Percentiles rank a stretch among this genome's conserved stretches.
Evolutionary conservation across 2,797 vertebrate genomes (phyloP).

Genomic region (Sebastes minor): DNA sequence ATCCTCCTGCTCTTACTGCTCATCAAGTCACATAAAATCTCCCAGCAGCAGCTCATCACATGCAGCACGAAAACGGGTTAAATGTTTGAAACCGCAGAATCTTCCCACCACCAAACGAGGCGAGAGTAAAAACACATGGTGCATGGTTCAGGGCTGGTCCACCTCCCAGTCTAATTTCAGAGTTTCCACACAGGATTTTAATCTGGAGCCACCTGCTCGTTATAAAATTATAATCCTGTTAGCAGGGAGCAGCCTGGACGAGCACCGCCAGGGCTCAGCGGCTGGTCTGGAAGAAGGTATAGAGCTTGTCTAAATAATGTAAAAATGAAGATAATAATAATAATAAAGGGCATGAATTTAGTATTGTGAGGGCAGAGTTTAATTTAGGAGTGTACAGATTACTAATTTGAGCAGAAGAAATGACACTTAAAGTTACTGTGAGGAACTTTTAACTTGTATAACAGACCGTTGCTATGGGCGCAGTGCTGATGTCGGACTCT

Average conservation of each 20-base stretch:
- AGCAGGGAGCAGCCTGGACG: slow-evolving; percentile 22
- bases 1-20: background rate
- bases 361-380: background rate
- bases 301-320: background rate
- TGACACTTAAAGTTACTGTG: background rate
- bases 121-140: slow-evolving; percentile 8
- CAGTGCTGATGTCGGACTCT: too few relatives aligned
- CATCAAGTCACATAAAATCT: background rate
- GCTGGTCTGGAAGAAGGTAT: background rate
- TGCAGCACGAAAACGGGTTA: background rate
- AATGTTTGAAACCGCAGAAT: background rate
- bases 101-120: background rate
- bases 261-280: background rate
- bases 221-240: slow-evolving; percentile 54
- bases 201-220: slow-evolving; percentile 55
- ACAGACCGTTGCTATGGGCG: too few relatives aligned
- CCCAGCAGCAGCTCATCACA: background rate
- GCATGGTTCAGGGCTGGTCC: background rate
- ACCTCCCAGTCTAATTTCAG: slow-evolving; percentile 15
- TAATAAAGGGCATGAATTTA: background rate
- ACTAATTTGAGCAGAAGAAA: background rate
- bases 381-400: background rate
- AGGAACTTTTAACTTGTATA: too few relatives aligned
- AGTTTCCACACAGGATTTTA: slow-evolving; percentile 28
- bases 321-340: background rate